Percentiles rank a stretch among this genome's conserved stretches.
Evolutionary conservation across 2,113 vertebrate genomes (phyloP).

Genomic region (Rissa tridactyla): DNA sequence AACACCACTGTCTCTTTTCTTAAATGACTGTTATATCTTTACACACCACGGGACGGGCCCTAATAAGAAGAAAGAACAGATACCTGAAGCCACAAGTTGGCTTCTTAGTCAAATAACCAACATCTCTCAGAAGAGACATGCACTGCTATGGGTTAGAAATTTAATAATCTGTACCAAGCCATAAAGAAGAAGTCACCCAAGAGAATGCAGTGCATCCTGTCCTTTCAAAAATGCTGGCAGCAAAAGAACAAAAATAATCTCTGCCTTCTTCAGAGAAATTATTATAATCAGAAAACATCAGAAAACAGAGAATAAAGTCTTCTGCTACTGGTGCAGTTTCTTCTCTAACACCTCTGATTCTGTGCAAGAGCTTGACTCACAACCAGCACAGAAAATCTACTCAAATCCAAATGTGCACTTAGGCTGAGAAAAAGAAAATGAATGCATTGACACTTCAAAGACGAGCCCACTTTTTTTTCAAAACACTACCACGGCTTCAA

Average conservation of each 20-base stretch:
- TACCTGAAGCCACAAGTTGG: not conserved
- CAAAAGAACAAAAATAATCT: not conserved
- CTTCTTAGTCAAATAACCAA: not conserved
- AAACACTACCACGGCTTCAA: not conserved
- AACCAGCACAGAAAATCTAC: not conserved
- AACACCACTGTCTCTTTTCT: not conserved
- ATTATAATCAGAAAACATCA: not conserved
- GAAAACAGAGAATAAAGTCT: not conserved
- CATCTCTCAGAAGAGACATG: not conserved
- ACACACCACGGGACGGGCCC: fast-evolving
- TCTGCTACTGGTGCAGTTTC: not conserved
- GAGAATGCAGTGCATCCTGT: not conserved
- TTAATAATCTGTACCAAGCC: not conserved
- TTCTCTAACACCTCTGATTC: not conserved
- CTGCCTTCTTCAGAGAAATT: not conserved
- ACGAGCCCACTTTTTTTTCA: not conserved
- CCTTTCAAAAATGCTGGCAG: not conserved
- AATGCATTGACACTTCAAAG: not conserved
- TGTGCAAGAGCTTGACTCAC: not conserved
- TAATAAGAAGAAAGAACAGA: not conserved
- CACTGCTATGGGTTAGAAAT: not conserved
- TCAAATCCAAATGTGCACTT: not conserved
- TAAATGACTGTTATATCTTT: not conserved
- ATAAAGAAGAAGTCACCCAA: not conserved
- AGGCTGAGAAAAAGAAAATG: not conserved